phyloP scores from a whole-genome alignment of 2,113 vertebrate genomes.

The Tachysurus fulvidraco region DNA sequence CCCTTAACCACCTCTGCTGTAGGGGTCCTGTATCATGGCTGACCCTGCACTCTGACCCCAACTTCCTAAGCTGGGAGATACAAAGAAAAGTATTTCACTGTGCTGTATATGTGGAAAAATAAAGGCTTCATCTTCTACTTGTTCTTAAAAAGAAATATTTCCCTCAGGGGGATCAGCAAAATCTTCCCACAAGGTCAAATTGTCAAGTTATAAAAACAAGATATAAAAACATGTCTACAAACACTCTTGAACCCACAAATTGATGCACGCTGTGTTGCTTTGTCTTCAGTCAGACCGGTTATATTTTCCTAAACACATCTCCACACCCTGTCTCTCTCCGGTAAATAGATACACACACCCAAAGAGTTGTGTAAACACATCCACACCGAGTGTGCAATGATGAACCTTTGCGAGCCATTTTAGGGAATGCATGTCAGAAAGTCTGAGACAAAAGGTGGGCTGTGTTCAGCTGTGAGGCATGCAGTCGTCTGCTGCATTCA shows the following conservation, averaged over 20 bases:
- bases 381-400: neutral
- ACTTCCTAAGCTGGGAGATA: no score
- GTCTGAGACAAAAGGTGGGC: conserved; percentile 32
- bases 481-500: conserved; percentile 47
- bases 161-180: neutral
- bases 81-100: no score
- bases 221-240: neutral
- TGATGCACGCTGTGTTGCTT: neutral
- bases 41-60: no score
- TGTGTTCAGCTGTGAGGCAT: conserved; percentile 42
- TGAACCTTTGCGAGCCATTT: conserved; percentile 32
- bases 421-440: conserved; percentile 42
- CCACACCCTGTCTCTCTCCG: conserved; percentile 29
- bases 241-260: neutral
- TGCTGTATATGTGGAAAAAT: no score
- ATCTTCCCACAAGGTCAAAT: neutral
- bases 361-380: conserved; percentile 31
- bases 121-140: no score
- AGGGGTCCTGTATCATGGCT: no score
- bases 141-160: neutral
- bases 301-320: conserved; percentile 20
- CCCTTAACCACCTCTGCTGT: no score
- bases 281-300: conserved; percentile 7
- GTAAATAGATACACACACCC: conserved; percentile 47
- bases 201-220: neutral